A percentile compares a stretch with the other conserved stretches of the same genome.
Evolutionary conservation across 2,113 vertebrate genomes (phyloP).

Genomic region (Alethe castanea): DNA sequence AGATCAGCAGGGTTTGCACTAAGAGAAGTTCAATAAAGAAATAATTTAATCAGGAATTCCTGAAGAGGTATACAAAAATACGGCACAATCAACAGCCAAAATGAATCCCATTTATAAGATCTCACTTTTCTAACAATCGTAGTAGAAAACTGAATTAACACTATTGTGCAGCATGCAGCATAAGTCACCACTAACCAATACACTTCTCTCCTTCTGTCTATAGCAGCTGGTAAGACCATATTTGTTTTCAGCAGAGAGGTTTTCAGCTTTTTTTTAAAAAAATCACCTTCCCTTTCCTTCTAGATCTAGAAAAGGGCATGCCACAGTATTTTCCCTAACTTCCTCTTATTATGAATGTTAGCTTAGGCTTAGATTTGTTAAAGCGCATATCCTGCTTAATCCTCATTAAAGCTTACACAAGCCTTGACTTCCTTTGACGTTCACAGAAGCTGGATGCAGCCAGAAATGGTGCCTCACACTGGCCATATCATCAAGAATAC

Average conservation of each 20-base stretch:
- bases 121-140: not conserved
- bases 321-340: not conserved
- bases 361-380: not conserved
- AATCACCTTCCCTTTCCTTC: not conserved
- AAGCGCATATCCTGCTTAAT: not conserved
- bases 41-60: not conserved
- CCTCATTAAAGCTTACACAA: not conserved
- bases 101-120: not conserved
- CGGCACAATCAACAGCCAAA: not conserved
- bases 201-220: not conserved
- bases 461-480: not conserved
- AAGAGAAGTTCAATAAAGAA: constrained; percentile 9
- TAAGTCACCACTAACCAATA: not conserved
- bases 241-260: too few species aligned
- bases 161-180: not conserved
- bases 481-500: not conserved
- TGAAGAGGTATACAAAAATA: not conserved
- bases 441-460: not conserved
- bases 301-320: not conserved
- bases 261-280: not conserved
- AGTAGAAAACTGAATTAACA: constrained; percentile 22
- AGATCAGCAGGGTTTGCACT: not conserved
- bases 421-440: not conserved
- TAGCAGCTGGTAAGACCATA: constrained; percentile 28
- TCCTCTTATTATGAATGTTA: not conserved